Base-by-base conservation (phyloP, 2,797 vertebrate genomes). In the Argentina silus region DNA sequence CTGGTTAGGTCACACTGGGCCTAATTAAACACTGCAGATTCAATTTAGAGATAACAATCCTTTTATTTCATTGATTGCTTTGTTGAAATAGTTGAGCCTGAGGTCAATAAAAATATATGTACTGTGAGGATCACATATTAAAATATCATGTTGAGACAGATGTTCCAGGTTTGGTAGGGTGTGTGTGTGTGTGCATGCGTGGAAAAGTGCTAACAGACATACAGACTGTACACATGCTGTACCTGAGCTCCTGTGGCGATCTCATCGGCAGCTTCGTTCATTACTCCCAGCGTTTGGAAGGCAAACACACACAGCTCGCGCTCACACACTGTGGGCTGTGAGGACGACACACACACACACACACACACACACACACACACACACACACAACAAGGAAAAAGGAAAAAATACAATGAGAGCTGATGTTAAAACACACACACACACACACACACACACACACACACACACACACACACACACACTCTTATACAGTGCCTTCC, bases 181-280 rank as follows among this genome's bases (percentile, higher is more conserved):
- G 47, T 8, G 47, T n/a, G 59, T 63, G 48, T 64, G 59, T 72
- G 42, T 67, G 56, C 62, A 23, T 60, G 57, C 21, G 19, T 60
- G 19, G 7, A 12, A 2, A 12, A 8, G 27, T 36, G 27, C 27
- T 36, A 36, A 36, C 4, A 36, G 27, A 36, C 27, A 36, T 4
- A 36, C 27, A 36, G 27, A 36, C 27, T 36, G 2, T 36, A 36
- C 27, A 36, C 27, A 36, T 36, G 27, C 27, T 50, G 44, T 95
- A 97, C 96, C 95, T 97, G 95, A 86, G 96, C 95, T 72, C 96
- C 96, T 27, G 96, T 97, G 78, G 96, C 96, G 74, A 97, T 96
- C 89, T 96, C 95, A 86, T 96, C 95, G 66, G 96, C 95, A 63
- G 96, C 96, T 89, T 96, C 95, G 0, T 96, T 96, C 96, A 97